Conservation (phyloP, 1,140 invertebrate genomes). For the Drosophila nigromelanica region DNA sequence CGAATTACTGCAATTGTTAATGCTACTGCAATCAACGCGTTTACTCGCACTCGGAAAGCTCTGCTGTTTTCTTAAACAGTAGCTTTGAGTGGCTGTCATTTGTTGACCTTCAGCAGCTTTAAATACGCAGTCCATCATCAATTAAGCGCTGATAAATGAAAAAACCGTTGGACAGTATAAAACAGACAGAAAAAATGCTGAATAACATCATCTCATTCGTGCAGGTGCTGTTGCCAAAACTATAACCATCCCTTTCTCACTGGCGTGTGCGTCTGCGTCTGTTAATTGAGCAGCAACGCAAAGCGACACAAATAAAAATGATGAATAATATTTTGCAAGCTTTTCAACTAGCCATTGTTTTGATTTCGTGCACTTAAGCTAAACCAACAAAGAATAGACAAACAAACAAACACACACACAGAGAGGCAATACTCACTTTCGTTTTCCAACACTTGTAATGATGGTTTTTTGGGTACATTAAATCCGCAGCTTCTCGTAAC, state of each 20-base stretch:
- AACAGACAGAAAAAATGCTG: slow-evolving; percentile 13
- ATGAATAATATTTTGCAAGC: slow-evolving; percentile 45
- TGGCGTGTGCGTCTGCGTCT: slow-evolving; percentile 10
- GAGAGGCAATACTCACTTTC: slow-evolving; percentile 25
- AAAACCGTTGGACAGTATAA: slow-evolving; percentile 38
- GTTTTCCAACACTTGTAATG: slow-evolving; percentile 14
- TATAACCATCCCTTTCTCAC: slow-evolving; percentile 24
- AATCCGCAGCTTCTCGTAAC: not conserved
- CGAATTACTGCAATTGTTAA: slow-evolving; percentile 15
- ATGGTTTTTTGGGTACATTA: not conserved
- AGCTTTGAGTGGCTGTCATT: slow-evolving; percentile 44
- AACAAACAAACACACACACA: not conserved
- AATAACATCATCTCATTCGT: slow-evolving; percentile 25
- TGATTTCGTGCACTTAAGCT: slow-evolving; percentile 16
- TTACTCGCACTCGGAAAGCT: slow-evolving; percentile 10
- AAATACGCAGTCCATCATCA: slow-evolving; percentile 41
- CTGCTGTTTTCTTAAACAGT: slow-evolving; percentile 17
- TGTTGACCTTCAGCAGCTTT: slow-evolving; percentile 47
- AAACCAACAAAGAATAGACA: slow-evolving; percentile 6
- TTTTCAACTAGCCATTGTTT: slow-evolving; percentile 31
- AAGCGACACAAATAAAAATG: slow-evolving; percentile 32
- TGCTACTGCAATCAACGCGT: slow-evolving; percentile 5
- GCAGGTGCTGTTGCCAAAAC: slow-evolving; percentile 16
- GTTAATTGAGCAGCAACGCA: slow-evolving; percentile 28
- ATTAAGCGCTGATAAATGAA: slow-evolving; percentile 52